Percentiles rank a stretch among this genome's conserved stretches.
Conservation (phyloP, 2,888 invertebrate genomes). For the Timema podura region DNA sequence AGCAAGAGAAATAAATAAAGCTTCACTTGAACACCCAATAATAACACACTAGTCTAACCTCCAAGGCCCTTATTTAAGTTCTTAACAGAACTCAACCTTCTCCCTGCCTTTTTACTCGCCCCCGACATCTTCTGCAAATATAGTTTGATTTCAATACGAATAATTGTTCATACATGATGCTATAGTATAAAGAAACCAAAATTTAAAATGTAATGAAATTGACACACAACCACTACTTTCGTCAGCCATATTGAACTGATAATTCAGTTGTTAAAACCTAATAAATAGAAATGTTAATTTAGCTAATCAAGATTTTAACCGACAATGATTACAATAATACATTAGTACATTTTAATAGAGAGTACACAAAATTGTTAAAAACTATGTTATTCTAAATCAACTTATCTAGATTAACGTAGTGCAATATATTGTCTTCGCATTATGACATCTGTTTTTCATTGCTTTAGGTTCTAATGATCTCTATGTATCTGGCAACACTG, state of each 20-base stretch:
- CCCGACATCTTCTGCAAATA: slow-evolving; percentile 41
- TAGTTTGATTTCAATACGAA: slow-evolving; percentile 39
- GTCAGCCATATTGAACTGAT: slow-evolving; percentile 35
- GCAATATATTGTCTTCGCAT: no score
- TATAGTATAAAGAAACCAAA: slow-evolving; percentile 36
- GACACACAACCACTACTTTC: slow-evolving; percentile 40
- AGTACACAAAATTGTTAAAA: not conserved
- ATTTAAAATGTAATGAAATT: slow-evolving; percentile 35
- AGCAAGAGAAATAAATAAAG: no score
- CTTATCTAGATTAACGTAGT: no score
- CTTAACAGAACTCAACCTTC: slow-evolving; percentile 34
- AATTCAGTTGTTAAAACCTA: slow-evolving; percentile 16
- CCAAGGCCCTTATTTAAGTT: slow-evolving; percentile 40
- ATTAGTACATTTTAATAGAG: not conserved
- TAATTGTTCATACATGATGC: slow-evolving; percentile 39
- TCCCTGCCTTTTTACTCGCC: slow-evolving; percentile 35
- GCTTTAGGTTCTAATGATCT: no score
- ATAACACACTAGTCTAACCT: slow-evolving; percentile 39
- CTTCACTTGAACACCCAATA: no score
- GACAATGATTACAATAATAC: slow-evolving; percentile 17
- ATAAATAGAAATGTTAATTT: no score
- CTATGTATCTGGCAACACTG: slow-evolving; percentile 40
- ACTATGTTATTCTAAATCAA: not conserved
- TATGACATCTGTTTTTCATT: no score
- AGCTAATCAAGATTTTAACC: no score